phyloP scores from a whole-genome alignment of 2,113 vertebrate genomes.

The Paradisaea rubra region DNA sequence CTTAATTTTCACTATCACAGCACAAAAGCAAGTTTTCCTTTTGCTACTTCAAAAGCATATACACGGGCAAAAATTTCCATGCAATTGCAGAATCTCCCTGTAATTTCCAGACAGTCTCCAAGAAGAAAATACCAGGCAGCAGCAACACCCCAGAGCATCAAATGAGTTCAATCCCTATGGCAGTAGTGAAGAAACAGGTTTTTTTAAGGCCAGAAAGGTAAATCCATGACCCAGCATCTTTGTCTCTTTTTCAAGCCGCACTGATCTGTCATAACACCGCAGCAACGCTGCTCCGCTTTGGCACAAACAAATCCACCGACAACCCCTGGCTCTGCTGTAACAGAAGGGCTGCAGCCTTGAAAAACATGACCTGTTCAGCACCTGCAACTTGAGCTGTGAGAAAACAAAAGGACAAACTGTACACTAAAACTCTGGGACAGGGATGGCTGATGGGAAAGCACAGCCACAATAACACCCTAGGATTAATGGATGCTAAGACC shows the following conservation, averaged over 20 bases:
- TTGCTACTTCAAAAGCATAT: neutral
- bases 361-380: neutral
- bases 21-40: neutral
- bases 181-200: neutral
- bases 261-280: neutral
- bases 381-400: neutral
- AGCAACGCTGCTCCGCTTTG: neutral
- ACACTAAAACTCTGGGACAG: neutral
- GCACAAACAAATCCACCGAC: neutral
- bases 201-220: neutral
- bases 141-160: neutral
- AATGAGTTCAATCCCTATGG: neutral
- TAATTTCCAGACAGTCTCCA: neutral
- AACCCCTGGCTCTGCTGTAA: neutral
- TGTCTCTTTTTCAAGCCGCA: neutral
- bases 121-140: neutral
- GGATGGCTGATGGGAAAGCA: neutral
- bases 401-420: slow-evolving; percentile 22
- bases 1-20: neutral
- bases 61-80: neutral
- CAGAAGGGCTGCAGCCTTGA: neutral
- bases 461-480: neutral
- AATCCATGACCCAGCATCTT: neutral
- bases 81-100: neutral
- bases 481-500: neutral